Conservation (phyloP, 2,888 invertebrate genomes). For the Melanostoma scalare region DNA sequence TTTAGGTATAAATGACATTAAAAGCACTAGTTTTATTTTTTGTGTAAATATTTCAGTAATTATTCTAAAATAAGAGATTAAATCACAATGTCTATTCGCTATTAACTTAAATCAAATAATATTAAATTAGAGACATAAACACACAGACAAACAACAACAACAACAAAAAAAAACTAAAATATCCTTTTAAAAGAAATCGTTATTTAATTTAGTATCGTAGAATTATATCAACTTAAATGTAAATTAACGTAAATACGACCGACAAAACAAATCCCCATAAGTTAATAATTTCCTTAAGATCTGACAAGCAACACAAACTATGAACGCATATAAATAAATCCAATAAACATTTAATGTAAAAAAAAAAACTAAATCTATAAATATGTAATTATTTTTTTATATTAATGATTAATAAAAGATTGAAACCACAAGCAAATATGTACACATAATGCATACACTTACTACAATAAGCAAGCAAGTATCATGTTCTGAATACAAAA, state of each 20-base stretch:
- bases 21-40: not conserved
- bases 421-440: conserved; percentile 38
- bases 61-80: conserved; percentile 38
- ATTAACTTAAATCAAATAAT: conserved; percentile 24
- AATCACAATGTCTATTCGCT: conserved; percentile 59
- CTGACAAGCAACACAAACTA: conserved; percentile 32
- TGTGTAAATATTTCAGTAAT: conserved; percentile 63
- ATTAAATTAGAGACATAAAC: conserved; percentile 13
- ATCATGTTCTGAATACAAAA: conserved; percentile 14
- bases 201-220: conserved; percentile 65
- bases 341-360: conserved; percentile 20
- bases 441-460: conserved; percentile 12
- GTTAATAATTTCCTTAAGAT: conserved; percentile 26
- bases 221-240: conserved; percentile 42
- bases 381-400: conserved; percentile 73
- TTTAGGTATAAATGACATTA: too few species aligned
- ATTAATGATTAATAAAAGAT: conserved; percentile 42
- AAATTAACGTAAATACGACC: conserved; percentile 34
- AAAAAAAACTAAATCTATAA: conserved; percentile 40
- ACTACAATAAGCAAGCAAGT: conserved; percentile 49
- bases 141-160: not conserved
- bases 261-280: conserved; percentile 14
- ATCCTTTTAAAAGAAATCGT: conserved; percentile 56
- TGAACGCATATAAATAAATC: conserved; percentile 22
- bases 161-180: conserved; percentile 17